Evolutionary conservation across 2,797 vertebrate genomes (phyloP).

Genomic region (Distichodus sexfasciatus): DNA sequence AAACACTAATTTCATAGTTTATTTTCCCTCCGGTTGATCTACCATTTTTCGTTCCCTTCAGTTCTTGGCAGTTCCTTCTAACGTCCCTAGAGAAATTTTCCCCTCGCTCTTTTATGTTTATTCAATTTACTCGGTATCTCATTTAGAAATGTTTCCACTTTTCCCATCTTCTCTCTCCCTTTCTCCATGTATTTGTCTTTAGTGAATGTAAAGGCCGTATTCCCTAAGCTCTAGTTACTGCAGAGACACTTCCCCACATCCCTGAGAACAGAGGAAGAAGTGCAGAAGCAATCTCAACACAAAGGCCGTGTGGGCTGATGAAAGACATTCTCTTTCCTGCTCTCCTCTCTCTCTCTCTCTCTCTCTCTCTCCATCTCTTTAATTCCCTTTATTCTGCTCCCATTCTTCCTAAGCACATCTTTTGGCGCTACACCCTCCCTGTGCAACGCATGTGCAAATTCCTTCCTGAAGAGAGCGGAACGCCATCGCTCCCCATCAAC

Average conservation of each 20-base stretch:
- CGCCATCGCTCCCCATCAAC: too few species aligned
- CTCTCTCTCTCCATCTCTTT: conserved; percentile 41
- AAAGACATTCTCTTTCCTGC: conserved; percentile 54
- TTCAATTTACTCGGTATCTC: conserved; percentile 15
- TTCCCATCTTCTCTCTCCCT: conserved; percentile 8
- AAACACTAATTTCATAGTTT: too few species aligned
- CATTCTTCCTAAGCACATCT: conserved; percentile 36
- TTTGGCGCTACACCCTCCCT: conserved; percentile 24
- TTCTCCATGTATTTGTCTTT: conserved; percentile 30
- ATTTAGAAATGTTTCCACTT: conserved; percentile 1
- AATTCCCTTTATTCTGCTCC: conserved; percentile 46
- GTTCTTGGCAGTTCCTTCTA: neutral
- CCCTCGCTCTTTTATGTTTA: conserved; percentile 7
- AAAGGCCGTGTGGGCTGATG: conserved; percentile 53
- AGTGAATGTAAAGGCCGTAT: conserved; percentile 44
- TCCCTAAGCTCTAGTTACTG: conserved; percentile 37
- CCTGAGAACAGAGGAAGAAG: conserved; percentile 35
- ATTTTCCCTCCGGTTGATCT: neutral
- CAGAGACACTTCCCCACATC: conserved; percentile 52
- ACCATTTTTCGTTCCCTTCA: neutral
- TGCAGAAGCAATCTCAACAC: conserved; percentile 43
- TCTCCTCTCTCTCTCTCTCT: conserved; percentile 23
- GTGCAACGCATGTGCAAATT: conserved; percentile 28
- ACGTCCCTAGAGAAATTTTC: neutral
- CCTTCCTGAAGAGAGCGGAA: too few species aligned